Evolutionary conservation across 2,888 invertebrate species (phyloP).

Genomic region (Amblyjoppa proteus): DNA sequence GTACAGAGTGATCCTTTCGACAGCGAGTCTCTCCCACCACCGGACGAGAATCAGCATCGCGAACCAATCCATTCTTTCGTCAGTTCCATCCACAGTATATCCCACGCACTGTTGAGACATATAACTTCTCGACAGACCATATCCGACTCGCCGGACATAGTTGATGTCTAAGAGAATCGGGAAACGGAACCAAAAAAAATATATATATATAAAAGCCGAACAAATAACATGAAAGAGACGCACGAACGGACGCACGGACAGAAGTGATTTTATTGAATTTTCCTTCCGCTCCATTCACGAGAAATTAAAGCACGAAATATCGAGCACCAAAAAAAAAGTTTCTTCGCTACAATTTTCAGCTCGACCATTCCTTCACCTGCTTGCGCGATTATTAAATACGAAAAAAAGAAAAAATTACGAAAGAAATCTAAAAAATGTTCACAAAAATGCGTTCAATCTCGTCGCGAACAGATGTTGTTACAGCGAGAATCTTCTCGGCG

Average conservation of each 20-base stretch:
- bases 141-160: background rate
- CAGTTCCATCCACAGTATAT: background rate
- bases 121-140: background rate
- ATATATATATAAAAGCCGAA: background rate
- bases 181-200: background rate
- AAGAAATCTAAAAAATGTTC: background rate
- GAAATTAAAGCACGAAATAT: conserved; percentile 8
- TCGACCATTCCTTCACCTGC: background rate
- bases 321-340: background rate
- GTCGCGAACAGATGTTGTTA: conserved; percentile 13
- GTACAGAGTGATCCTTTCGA: conserved; percentile 60
- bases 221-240: background rate
- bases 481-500: conserved; percentile 4
- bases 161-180: background rate
- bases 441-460: conserved; percentile 28
- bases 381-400: background rate
- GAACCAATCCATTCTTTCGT: conserved; percentile 16
- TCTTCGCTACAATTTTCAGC: background rate
- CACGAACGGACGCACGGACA: background rate
- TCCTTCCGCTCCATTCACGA: conserved; percentile 3
- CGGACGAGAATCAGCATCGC: background rate
- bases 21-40: background rate
- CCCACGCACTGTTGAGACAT: background rate
- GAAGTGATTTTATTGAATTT: conserved; percentile 9
- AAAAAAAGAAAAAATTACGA: background rate